Conservation (phyloP, 2,113 vertebrate species). For the Phalacrocorax pelagicus region DNA sequence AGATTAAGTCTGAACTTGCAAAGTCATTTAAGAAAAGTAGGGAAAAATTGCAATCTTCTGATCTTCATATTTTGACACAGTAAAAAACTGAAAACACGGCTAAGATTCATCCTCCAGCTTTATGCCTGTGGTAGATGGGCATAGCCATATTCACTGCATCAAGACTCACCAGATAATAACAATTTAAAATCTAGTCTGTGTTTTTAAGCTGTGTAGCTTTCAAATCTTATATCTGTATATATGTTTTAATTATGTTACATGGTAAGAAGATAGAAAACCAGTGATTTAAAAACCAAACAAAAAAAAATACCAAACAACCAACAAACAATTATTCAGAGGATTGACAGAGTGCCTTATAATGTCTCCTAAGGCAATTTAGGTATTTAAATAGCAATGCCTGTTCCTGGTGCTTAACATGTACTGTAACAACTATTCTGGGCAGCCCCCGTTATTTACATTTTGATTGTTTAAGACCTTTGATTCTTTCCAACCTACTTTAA, state of each 20-base stretch:
- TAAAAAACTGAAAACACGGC: not conserved
- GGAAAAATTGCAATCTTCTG: not conserved
- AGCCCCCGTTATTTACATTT: not conserved
- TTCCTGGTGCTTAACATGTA: not conserved
- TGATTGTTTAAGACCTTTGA: not conserved
- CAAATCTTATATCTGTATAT: not conserved
- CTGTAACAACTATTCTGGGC: not conserved
- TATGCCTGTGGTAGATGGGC: not conserved
- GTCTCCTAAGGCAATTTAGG: not conserved
- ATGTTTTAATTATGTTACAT: not conserved
- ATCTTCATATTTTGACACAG: not conserved
- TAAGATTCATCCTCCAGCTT: not conserved
- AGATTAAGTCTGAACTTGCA: not conserved
- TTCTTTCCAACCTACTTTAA: not conserved
- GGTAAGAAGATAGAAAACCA: not conserved
- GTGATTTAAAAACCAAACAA: not conserved
- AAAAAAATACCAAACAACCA: not conserved
- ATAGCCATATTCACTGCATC: not conserved
- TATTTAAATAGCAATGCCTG: not conserved
- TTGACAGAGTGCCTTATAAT: not conserved
- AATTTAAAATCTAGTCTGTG: not conserved
- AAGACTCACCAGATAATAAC: not conserved
- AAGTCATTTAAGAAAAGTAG: not conserved
- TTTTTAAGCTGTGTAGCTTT: not conserved
- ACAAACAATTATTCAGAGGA: not conserved